Evolutionary conservation across 1,140 invertebrate species (phyloP).

Genomic region (Nasonia longicornis): DNA sequence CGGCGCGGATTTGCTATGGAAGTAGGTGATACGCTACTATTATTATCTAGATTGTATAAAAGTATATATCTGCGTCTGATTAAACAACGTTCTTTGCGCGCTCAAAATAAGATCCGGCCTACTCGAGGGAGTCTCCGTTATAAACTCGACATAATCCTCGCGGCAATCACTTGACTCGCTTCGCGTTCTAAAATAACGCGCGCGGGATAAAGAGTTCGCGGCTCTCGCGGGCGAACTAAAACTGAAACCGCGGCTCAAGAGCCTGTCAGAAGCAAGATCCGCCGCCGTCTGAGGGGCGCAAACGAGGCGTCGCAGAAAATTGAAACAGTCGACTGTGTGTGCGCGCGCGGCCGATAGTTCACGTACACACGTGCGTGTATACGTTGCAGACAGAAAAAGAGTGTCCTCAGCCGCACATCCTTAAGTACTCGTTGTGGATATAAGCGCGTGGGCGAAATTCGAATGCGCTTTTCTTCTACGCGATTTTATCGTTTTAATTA

Average conservation of each 20-base stretch:
- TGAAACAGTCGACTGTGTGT: background rate
- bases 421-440: conserved; percentile 17
- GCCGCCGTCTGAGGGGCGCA: background rate
- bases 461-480: no score
- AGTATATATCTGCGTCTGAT: no score
- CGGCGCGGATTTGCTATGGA: no score
- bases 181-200: conserved; percentile 5
- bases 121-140: no score
- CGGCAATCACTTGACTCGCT: no score
- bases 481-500: background rate
- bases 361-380: no score
- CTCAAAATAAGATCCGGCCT: no score
- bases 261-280: conserved; percentile 8
- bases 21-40: no score
- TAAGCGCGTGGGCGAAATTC: no score
- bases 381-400: conserved; percentile 31
- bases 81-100: no score
- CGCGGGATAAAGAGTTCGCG: background rate
- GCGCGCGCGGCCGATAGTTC: background rate
- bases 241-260: background rate
- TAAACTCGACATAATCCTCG: no score
- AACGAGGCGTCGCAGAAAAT: conserved; percentile 37
- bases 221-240: conserved; percentile 2
- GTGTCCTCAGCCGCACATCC: conserved; percentile 21
- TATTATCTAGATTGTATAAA: no score